These are phyloP conservation scores for Melanchra persicariae DNA, from an alignment of 2,888 invertebrate species.

Conservation along the genomic window DNA sequence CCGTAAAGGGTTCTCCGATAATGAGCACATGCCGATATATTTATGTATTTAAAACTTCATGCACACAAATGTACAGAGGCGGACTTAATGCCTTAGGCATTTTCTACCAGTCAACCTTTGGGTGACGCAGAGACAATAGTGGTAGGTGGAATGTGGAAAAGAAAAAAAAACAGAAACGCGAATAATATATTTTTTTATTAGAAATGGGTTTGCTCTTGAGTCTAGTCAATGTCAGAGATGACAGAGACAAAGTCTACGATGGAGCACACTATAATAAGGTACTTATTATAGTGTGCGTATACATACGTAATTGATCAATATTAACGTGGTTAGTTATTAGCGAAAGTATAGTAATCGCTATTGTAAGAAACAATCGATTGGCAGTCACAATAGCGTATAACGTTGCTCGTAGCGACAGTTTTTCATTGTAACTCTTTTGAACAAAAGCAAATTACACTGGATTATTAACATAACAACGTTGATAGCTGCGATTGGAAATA, in stretches of 20 bases:
- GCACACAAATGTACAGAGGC: no score
- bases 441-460: conserved; percentile 1
- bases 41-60: no score
- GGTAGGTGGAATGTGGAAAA: no score
- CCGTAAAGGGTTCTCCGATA: conserved; percentile 3
- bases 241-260: no score
- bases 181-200: no score
- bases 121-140: no score
- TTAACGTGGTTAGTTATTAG: conserved; percentile 27
- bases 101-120: no score
- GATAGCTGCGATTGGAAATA: conserved; percentile 3
- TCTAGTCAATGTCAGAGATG: no score
- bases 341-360: conserved; percentile 36
- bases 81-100: no score
- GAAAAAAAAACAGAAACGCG: no score
- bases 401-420: not conserved
- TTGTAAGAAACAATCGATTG: conserved; percentile 21
- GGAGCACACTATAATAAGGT: no score
- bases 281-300: not conserved
- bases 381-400: conserved; percentile 9
- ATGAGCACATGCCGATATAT: not conserved
- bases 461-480: conserved; percentile 12
- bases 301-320: conserved; percentile 26
- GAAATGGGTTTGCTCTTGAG: no score
- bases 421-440: conserved; percentile 21